Evolutionary conservation across 2,888 invertebrate genomes (phyloP), one percentile per base, ranked within the genome.

Genomic region (Orgyia antiqua): DNA sequence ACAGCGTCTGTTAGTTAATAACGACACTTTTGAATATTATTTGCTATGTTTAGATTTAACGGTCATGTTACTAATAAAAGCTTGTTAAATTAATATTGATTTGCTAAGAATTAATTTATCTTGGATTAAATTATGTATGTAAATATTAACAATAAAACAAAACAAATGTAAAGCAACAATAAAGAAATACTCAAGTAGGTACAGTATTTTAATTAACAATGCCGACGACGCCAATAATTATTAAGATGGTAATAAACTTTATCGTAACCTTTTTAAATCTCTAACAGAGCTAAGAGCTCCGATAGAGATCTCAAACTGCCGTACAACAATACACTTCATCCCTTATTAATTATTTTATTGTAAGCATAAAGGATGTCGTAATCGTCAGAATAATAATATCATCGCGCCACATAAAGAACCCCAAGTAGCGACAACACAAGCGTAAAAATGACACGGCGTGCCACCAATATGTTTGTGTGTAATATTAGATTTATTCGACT

Each of bases 281-380:
- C 71, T 67, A 76, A 75, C 67, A 67, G 68, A 71, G 67, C 66
- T 69, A 74, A 82, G 69, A 69, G 65, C 60, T 52, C 59, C 48
- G 84, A 84, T 86, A 83, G 75, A 70, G 68, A 86, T 86, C 86
- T 62, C 74, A 53, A 71, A 69, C 71, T 69, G 71, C 73, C 68
- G 62, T 56, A 51, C 68, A 61, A 82, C 82, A 83, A 84, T 79
- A 75, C 74, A 71, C 76, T 79, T 72, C 80, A 83, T 82, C 86
- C 84, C 83, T 86, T 86, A 86, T 84, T 86, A 86, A 86, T 86
- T 86, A 83, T 84, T 86, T 86, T 84, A 86, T 86, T 83, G 84
- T 80, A 75, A 72, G 78, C 82, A 80, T 84, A 84, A 84, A 84
- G 76, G 86, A 84, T 78, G 82, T 73, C 79, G 80, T 84, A 84